These are phyloP conservation scores for Trichonephila clavata DNA, from an alignment of 1,140 invertebrate species.

Conservation along the genomic window DNA sequence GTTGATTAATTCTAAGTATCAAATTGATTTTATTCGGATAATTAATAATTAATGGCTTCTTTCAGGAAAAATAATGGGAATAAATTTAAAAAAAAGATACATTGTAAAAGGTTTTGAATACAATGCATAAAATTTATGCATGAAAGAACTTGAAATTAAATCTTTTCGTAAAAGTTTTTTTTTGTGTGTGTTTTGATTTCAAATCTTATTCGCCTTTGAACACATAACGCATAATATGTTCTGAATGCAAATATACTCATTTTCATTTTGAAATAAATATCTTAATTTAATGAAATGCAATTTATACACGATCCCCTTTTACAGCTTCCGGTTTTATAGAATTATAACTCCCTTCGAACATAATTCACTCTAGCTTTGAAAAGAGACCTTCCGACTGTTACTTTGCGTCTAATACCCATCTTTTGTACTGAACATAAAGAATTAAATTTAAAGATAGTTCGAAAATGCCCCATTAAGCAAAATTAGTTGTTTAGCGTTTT, in stretches of 20 bases:
- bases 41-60: not conserved
- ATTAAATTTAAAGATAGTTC: conserved; percentile 42
- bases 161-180: no score
- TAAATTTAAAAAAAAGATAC: not conserved
- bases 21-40: not conserved
- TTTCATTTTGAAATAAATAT: not conserved
- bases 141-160: no score
- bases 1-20: not conserved
- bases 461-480: conserved; percentile 43
- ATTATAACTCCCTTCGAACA: conserved; percentile 29
- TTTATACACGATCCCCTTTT: not conserved
- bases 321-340: conserved; percentile 25
- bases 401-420: not conserved
- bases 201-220: no score
- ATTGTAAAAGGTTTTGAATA: no score
- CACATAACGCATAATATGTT: no score
- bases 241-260: no score
- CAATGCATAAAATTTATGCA: no score
- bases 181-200: no score
- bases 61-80: not conserved
- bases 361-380: conserved; percentile 20
- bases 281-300: not conserved
- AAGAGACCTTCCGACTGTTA: conserved; percentile 27
- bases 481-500: conserved; percentile 17
- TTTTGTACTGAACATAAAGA: conserved; percentile 43